Evolutionary conservation across 2,797 vertebrate species (phyloP), one percentile per base, ranked within the genome.

Genomic region (Myotis myotis): DNA sequence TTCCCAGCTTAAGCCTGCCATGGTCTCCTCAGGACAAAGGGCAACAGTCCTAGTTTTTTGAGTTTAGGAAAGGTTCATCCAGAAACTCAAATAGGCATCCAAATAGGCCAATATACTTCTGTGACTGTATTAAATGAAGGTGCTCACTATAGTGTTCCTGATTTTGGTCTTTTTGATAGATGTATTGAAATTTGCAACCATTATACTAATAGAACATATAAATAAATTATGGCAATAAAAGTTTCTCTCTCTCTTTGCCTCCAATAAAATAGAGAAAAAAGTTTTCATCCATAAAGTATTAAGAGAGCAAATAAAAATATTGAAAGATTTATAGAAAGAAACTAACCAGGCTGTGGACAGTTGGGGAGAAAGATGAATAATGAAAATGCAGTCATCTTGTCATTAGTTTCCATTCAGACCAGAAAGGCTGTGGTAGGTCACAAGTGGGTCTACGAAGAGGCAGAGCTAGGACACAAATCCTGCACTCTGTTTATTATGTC

Each of bases 251-350:
- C 66, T 80, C 49, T 49, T 36, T 49, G 47, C n/a, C 22, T 81
- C 49, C 17, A 87, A 89, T 68, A 75, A 76, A 74, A 74, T 74
- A 47, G 62, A n/a, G 93, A 72, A 41, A 53, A 79, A 81, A 72
- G 13, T 49, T 78, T 90, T 55, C 89, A 92, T 36, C 33, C 15
- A 88, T 70, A n/a, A 74, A 78, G 81, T 75, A 16, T 82, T 83
- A 68, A 88, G 33, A 60, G 17, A 51, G 36, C 33, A 80, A 88
- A 85, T 80, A 83, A 72, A 85, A 95, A 78, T 79, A 68, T 71
- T 60, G 28, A 93, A 91, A 71, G 47, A 78, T 74, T 68, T 86
- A 82, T 44, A 82, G 41, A 81, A 36, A 85, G 53, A 88, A 81
- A 81, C 41, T 23, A 87, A 71, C 87, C 41, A 85, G 66, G 47